These are phyloP conservation scores for Meganola albula DNA, from an alignment of 2,888 invertebrate species.

Conservation along the genomic window DNA sequence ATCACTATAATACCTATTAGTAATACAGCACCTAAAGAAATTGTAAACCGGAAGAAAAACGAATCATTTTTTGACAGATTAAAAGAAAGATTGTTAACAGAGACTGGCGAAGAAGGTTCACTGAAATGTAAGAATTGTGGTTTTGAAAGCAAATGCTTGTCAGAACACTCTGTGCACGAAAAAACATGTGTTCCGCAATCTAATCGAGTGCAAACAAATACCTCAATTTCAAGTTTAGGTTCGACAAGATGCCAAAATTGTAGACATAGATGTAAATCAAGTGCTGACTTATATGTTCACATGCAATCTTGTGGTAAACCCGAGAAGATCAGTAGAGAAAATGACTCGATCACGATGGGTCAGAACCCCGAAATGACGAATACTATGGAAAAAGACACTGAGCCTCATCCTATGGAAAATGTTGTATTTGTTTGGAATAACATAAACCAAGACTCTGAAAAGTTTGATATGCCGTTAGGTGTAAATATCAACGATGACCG, in stretches of 20 bases:
- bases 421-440: constrained; percentile 90
- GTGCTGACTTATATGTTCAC: constrained; percentile 86
- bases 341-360: constrained; percentile 37
- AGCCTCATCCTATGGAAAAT: constrained; percentile 87
- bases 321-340: constrained; percentile 47
- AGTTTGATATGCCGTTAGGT: constrained; percentile 61
- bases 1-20: constrained; percentile 48
- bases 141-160: constrained; percentile 87
- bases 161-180: constrained; percentile 88
- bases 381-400: constrained; percentile 53
- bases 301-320: constrained; percentile 82
- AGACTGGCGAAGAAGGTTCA: constrained; percentile 80
- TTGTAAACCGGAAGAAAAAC: constrained; percentile 76
- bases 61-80: constrained; percentile 90
- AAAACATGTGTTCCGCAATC: constrained; percentile 79
- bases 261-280: constrained; percentile 90
- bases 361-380: constrained; percentile 48
- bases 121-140: constrained; percentile 84
- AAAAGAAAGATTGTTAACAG: constrained; percentile 84
- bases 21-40: constrained; percentile 44
- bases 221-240: constrained; percentile 71
- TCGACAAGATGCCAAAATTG: constrained; percentile 92
- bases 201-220: constrained; percentile 53
- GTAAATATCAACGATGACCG: constrained; percentile 69
- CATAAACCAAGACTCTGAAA: constrained; percentile 64